Base-by-base conservation (phyloP, 2,113 vertebrate species). In the Capreolus pygargus region DNA sequence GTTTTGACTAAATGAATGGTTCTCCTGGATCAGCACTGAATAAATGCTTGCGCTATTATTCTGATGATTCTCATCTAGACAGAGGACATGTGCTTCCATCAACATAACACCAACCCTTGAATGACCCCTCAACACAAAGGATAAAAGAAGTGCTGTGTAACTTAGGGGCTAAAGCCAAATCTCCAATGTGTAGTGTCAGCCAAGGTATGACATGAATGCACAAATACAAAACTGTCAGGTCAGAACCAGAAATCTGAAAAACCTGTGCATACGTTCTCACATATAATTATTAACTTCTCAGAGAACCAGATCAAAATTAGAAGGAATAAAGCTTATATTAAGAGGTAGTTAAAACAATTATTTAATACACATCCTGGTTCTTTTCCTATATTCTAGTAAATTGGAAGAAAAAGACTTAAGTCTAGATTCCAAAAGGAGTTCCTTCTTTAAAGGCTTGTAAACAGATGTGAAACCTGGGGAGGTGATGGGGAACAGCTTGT, bases 1-100 rank as follows among this genome's bases (percentile, higher is more conserved):
- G 36, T 95, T 97, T 89, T 97, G 74, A 95, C 92, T 58, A 92
- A 84, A 93, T 95, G 52, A 95, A 95, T 96, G 76, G 87, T 57
- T 97, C 90, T 82, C 74, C 89, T 28, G 76, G 60, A 60, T 86
- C 52, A 21, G 28, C 0, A 19, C 88, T 96, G 87, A 97, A 97
- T 81, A 93, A 95, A 89, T n/a, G 78, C 92, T 39, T 79, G 30
- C 58, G 47, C n/a, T 78, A 36, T 58, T 83, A 36, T 54, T 87
- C 57, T 79, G 70, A 95, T 28, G 25, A 86, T 58, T 93, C 83
- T 95, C 84, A 92, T 67, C 39, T 64, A 45, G 61, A 83, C 61
- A 82, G 70, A 83, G 95, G 95, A 91, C 84, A 54, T 9, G 94
- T 39, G 79, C 84, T 64, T 88, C 92, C 45, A 52, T 61, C 17